These are phyloP conservation scores for Ursus arctos DNA, from an alignment of 2,113 vertebrate species.

Conservation along the genomic window DNA sequence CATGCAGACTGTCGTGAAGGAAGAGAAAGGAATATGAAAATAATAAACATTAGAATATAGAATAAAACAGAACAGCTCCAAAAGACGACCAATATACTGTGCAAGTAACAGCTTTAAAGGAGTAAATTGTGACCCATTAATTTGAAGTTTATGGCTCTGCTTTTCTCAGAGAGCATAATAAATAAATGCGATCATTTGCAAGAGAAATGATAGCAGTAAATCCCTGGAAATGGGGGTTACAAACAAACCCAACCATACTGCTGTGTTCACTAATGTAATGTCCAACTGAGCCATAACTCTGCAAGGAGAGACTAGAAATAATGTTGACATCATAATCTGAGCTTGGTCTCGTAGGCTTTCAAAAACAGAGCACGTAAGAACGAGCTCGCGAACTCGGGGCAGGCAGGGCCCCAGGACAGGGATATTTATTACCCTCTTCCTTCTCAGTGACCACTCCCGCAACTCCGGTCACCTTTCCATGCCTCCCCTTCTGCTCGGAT, in stretches of 20 bases:
- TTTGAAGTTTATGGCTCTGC: not conserved
- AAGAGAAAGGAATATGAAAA: not conserved
- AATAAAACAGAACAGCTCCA: not conserved
- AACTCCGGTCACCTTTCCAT: not conserved
- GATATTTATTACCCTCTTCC: not conserved
- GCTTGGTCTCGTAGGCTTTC: not conserved
- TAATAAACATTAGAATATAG: not conserved
- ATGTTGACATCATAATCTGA: not conserved
- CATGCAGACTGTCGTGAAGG: not conserved
- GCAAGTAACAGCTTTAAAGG: not conserved
- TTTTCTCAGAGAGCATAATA: not conserved
- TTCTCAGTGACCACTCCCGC: not conserved
- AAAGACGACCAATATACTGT: not conserved
- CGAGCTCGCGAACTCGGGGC: not conserved
- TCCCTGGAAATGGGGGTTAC: not conserved
- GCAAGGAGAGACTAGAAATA: not conserved
- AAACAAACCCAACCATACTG: not conserved
- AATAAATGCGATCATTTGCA: not conserved
- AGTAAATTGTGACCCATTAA: not conserved
- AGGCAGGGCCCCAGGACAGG: accelerated
- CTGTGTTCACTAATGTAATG: not conserved
- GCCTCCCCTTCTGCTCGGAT: not conserved
- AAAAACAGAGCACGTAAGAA: not conserved
- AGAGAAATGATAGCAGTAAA: slow-evolving; percentile 37
- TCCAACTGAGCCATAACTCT: not conserved